phyloP scores from a whole-genome alignment of 1,140 invertebrate species.

The Zaprionus davidi region DNA sequence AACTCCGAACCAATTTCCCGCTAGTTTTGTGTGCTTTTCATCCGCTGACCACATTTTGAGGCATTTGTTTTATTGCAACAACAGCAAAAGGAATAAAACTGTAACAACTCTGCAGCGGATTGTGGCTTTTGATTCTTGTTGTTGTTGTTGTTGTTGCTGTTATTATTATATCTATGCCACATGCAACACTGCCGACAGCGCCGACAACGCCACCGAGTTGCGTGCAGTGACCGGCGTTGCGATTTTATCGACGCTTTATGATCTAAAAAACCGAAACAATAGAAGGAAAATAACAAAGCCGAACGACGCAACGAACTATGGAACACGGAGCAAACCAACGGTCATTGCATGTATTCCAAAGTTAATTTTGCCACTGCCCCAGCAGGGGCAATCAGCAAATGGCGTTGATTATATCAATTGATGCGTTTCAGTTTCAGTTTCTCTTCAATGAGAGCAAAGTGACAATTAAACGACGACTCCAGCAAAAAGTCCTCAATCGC shows the following conservation, averaged over 20 bases:
- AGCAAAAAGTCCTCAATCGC: neutral
- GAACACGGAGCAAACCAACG: constrained; percentile 10
- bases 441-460: constrained; percentile 49
- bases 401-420: constrained; percentile 78
- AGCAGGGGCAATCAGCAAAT: constrained; percentile 59
- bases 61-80: constrained; percentile 64
- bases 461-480: constrained; percentile 20
- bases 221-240: constrained; percentile 42
- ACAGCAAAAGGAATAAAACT: constrained; percentile 16
- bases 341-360: constrained; percentile 64
- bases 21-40: constrained; percentile 23
- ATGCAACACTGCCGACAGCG: constrained; percentile 60
- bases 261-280: constrained; percentile 55
- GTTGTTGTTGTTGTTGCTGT: constrained; percentile 16
- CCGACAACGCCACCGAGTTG: constrained; percentile 18
- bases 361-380: constrained; percentile 22
- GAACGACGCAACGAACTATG: constrained; percentile 38
- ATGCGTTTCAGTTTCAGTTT: constrained; percentile 48
- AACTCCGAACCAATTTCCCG: neutral
- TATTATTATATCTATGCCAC: constrained; percentile 66
- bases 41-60: constrained; percentile 55
- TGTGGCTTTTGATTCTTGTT: constrained; percentile 29
- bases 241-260: constrained; percentile 75
- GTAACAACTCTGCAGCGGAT: constrained; percentile 35
- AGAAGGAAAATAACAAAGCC: constrained; percentile 49